phyloP scores from a whole-genome alignment of 2,113 vertebrate genomes.

The Geococcyx californianus region DNA sequence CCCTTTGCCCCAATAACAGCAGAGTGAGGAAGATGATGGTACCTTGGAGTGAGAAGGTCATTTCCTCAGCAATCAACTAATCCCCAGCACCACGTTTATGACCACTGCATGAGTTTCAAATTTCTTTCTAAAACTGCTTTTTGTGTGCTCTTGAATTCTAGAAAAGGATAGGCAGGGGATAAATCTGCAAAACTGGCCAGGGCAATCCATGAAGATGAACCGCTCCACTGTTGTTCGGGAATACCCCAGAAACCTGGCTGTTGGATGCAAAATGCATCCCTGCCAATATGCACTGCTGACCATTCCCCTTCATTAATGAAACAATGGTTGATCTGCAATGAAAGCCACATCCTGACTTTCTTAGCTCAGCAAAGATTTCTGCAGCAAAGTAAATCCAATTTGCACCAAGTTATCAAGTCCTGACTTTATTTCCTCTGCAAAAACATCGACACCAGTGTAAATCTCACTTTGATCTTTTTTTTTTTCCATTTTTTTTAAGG shows the following conservation, averaged over 20 bases:
- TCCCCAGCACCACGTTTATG: neutral
- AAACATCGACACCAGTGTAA: neutral
- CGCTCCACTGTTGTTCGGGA: neutral
- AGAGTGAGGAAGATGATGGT: neutral
- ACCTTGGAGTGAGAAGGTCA: neutral
- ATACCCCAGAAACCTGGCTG: neutral
- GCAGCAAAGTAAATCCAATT: neutral
- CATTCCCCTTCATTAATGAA: neutral
- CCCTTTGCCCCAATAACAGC: neutral
- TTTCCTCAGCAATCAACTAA: neutral
- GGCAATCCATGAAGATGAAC: neutral
- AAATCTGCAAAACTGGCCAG: neutral
- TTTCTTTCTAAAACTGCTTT: neutral
- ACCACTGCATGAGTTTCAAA: neutral
- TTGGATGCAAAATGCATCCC: neutral
- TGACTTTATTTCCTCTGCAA: neutral
- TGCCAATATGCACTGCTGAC: neutral
- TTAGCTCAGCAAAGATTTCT: neutral
- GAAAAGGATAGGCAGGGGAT: neutral
- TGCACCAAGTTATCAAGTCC: neutral
- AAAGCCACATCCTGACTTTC: constrained; percentile 8
- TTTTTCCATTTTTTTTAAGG: neutral
- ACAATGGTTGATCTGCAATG: neutral
- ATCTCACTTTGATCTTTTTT: neutral
- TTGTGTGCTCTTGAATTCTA: neutral